phyloP scores from a whole-genome alignment of 2,888 invertebrate species.

The Pseudolycoriella hygida region DNA sequence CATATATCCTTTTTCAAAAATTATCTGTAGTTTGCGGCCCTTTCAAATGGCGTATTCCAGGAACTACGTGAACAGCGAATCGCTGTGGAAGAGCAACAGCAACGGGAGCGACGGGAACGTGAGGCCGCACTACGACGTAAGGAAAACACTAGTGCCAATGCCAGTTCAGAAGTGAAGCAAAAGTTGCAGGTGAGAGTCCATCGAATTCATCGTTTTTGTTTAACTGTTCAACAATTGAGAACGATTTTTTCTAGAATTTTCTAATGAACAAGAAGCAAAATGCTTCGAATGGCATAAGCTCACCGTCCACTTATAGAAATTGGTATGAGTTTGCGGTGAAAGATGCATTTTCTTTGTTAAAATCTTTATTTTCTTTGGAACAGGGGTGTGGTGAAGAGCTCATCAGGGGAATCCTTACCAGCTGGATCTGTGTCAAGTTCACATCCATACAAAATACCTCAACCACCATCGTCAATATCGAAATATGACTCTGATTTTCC shows the following conservation, averaged over 20 bases:
- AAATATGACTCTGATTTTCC: conserved; percentile 61
- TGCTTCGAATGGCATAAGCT: conserved; percentile 49
- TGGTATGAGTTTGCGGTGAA: conserved; percentile 48
- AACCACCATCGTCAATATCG: conserved; percentile 32
- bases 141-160: conserved; percentile 88
- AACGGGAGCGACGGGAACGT: conserved; percentile 61
- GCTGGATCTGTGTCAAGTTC: conserved; percentile 38
- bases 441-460: conserved; percentile 51
- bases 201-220: not conserved
- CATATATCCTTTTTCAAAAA: conserved; percentile 18
- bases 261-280: conserved; percentile 67
- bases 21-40: conserved; percentile 29
- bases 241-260: conserved; percentile 41
- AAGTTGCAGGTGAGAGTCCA: conserved; percentile 55
- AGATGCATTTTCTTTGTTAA: not conserved
- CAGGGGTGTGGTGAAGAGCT: conserved; percentile 47
- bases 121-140: conserved; percentile 84
- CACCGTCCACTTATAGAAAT: conserved; percentile 55
- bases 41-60: conserved; percentile 33
- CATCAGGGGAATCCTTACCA: conserved; percentile 44
- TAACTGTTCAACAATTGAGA: too few relatives aligned
- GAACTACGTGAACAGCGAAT: conserved; percentile 87
- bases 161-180: conserved; percentile 92
- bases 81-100: conserved; percentile 49
- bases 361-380: not conserved